A percentile compares a stretch with the other conserved stretches of the same genome.
Conservation (phyloP, 2,113 vertebrate species). For the Pluvianellus socialis region DNA sequence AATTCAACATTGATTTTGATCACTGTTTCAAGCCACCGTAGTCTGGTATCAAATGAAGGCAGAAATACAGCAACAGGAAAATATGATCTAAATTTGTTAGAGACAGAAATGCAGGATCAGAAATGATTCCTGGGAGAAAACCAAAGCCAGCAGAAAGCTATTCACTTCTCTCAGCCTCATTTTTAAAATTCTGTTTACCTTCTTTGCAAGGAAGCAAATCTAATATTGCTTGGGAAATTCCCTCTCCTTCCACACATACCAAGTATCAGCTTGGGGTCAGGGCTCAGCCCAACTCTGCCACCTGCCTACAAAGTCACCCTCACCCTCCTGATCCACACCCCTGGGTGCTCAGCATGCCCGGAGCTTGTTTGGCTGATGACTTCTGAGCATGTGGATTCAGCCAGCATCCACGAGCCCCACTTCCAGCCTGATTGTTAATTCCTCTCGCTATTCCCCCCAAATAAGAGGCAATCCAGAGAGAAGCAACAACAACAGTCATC, state of each 20-base stretch:
- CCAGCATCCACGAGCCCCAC: background rate
- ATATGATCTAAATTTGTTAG: conserved; percentile 23
- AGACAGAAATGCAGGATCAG: conserved; percentile 1
- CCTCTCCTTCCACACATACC: background rate
- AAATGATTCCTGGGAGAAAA: conserved; percentile 36
- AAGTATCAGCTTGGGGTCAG: background rate
- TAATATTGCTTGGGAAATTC: background rate
- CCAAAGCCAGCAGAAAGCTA: background rate
- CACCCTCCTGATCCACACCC: background rate
- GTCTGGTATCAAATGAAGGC: conserved; percentile 15
- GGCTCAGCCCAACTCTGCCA: background rate
- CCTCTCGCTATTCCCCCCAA: background rate
- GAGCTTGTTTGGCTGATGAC: background rate
- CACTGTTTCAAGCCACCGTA: background rate
- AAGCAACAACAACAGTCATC: background rate
- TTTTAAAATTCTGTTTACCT: conserved; percentile 20
- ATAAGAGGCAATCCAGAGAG: background rate
- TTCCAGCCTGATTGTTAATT: background rate
- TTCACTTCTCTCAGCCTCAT: background rate
- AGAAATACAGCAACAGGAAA: conserved; percentile 21
- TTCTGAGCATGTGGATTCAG: background rate
- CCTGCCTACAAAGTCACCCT: background rate
- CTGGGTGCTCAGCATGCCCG: background rate
- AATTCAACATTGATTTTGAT: conserved; percentile 45
- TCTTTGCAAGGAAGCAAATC: background rate